Evolutionary conservation across 2,888 invertebrate species (phyloP), one percentile per base, ranked within the genome.

Genomic region (Drosophila mettleri): DNA sequence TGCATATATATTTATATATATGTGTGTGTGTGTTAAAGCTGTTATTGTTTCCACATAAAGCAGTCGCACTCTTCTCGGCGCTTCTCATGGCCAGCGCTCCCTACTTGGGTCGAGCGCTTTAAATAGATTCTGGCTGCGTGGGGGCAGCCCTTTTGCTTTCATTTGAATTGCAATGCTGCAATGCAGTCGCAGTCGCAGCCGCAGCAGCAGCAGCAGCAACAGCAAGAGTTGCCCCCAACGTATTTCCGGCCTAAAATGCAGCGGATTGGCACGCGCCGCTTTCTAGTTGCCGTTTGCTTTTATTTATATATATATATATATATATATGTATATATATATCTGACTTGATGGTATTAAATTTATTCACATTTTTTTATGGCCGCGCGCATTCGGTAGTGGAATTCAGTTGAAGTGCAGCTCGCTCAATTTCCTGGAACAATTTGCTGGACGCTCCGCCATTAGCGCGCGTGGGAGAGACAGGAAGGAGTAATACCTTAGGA

Each of bases 391-490:
- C 52, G 60, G 41, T 61, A 61, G 64, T 33, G 61, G 71, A 71
- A 65, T 77, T 76, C 68, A 70, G 38, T 70, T 80, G 64, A 65
- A 81, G 84, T 80, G 78, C 74, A 86, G 78, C 70, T 74, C 74
- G 70, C 87, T 81, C 74, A 84, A 86, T 81, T 81, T 81, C 87
- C 85, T 80, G 67, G 69, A 81, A 83, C 77, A 57, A 80, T 83
- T 81, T 81, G 84, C 76, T 68, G 69, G 61, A 81, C 58, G 34
- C n/a, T 45, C 59, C 61, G 61, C 66, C 78, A 71, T 69, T 83
- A 67, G 62, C 8, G 2, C 0, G 0, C 10, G 45, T 3, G 24
- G 3, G 18, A 10, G 7, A 10, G 16, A 18, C 12, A 20, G 20
- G 1, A 5, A 12, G n/a, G 6, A 2, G 27, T 16, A 39, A 18